These are phyloP conservation scores for Bombus impatiens DNA, from an alignment of 1,140 invertebrate genomes.

Conservation along the genomic window DNA sequence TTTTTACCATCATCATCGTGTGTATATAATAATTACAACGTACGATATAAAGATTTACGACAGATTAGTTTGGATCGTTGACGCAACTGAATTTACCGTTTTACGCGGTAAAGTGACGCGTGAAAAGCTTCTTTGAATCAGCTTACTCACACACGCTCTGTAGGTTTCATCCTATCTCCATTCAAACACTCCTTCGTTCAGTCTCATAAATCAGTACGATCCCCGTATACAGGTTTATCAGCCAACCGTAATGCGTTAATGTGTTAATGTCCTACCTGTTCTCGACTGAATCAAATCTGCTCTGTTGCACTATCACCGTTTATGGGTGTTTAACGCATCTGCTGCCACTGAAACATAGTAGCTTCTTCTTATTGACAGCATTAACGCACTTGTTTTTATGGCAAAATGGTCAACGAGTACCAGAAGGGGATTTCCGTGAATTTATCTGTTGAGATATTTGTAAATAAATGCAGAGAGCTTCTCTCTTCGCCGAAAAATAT, in stretches of 20 bases:
- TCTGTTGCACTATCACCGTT: neutral
- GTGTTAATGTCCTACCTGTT: neutral
- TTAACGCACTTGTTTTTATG: too few species aligned
- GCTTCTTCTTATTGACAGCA: neutral
- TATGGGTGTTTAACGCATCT: neutral
- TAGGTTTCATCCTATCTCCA: neutral
- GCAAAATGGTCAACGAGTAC: too few species aligned
- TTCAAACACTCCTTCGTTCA: constrained; percentile 3
- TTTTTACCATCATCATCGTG: too few species aligned
- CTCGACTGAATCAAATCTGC: neutral
- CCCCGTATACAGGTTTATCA: neutral
- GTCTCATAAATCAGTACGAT: neutral
- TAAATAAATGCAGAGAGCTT: neutral
- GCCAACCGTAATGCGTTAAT: neutral
- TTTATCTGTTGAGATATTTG: neutral
- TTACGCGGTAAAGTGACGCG: neutral
- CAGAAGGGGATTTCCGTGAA: neutral
- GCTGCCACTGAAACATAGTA: too few species aligned
- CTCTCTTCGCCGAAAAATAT: too few species aligned
- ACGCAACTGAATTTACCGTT: neutral
- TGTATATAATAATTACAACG: too few species aligned
- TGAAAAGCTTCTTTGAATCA: neutral
- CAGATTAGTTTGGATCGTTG: too few species aligned
- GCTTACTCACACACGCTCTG: neutral
- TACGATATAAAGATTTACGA: too few species aligned